Conservation (phyloP, 2,113 vertebrate genomes). For the Syrmaticus mikado region DNA sequence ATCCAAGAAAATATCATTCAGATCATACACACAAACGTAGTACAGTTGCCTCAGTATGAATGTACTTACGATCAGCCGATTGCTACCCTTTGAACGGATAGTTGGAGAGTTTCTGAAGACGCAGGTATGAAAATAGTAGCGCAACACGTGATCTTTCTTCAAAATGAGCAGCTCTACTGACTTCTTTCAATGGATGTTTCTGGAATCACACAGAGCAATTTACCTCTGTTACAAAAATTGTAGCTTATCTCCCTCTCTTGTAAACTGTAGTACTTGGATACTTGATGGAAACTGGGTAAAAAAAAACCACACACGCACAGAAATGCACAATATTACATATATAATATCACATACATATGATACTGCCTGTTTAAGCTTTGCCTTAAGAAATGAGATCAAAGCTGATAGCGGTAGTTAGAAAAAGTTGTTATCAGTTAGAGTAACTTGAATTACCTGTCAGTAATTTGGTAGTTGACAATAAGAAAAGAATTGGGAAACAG, state of each 20-base stretch:
- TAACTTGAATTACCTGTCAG: not conserved
- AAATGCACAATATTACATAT: not conserved
- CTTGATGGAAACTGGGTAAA: not conserved
- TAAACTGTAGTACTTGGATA: not conserved
- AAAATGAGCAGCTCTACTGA: not conserved
- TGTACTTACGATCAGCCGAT: not conserved
- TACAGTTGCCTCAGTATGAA: not conserved
- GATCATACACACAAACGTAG: not conserved
- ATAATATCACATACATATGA: not conserved
- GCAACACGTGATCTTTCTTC: not conserved
- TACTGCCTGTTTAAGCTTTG: not conserved
- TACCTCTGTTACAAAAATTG: not conserved
- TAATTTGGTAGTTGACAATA: not conserved
- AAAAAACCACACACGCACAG: not conserved
- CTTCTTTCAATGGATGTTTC: not conserved
- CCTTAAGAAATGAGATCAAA: not conserved
- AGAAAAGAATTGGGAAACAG: not conserved
- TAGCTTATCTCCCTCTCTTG: not conserved
- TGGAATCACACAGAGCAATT: not conserved
- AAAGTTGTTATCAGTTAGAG: not conserved
- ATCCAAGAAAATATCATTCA: not conserved
- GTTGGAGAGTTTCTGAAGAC: not conserved
- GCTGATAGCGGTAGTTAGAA: not conserved
- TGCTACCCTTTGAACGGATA: not conserved
- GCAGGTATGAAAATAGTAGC: not conserved